Evolutionary conservation across 2,888 invertebrate species (phyloP).

Genomic region (Acronicta leporina): DNA sequence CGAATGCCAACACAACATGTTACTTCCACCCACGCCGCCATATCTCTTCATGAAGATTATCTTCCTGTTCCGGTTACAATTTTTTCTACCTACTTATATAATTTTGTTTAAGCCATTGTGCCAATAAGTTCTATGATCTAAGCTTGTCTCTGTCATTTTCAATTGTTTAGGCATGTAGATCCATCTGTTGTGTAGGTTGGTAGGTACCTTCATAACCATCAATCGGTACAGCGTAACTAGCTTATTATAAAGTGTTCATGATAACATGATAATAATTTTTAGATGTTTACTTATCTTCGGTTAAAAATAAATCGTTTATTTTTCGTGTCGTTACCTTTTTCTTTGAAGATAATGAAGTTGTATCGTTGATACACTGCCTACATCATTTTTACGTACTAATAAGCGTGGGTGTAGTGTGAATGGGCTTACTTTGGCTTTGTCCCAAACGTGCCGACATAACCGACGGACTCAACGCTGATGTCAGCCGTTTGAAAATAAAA

Average conservation of each 20-base stretch:
- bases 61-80: constrained; percentile 78
- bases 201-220: constrained; percentile 14
- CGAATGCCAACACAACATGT: constrained; percentile 58
- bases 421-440: constrained; percentile 81
- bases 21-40: constrained; percentile 63
- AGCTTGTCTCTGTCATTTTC: too few species aligned
- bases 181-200: too few species aligned
- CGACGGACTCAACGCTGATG: constrained; percentile 66
- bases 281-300: constrained; percentile 31
- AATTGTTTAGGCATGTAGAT: too few species aligned
- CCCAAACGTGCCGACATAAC: constrained; percentile 78
- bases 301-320: constrained; percentile 16
- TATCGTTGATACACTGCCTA: constrained; percentile 49
- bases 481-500: constrained; percentile 72
- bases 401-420: constrained; percentile 80
- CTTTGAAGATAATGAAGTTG: constrained; percentile 34
- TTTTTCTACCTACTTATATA: constrained; percentile 25
- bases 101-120: too few species aligned
- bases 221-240: constrained; percentile 27
- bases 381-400: constrained; percentile 66
- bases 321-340: constrained; percentile 19
- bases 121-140: too few species aligned
- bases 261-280: too few species aligned
- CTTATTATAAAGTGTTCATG: constrained; percentile 36
- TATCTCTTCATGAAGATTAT: constrained; percentile 62